Conservation (phyloP, 2,888 invertebrate genomes). For the Lissonota sp. region DNA sequence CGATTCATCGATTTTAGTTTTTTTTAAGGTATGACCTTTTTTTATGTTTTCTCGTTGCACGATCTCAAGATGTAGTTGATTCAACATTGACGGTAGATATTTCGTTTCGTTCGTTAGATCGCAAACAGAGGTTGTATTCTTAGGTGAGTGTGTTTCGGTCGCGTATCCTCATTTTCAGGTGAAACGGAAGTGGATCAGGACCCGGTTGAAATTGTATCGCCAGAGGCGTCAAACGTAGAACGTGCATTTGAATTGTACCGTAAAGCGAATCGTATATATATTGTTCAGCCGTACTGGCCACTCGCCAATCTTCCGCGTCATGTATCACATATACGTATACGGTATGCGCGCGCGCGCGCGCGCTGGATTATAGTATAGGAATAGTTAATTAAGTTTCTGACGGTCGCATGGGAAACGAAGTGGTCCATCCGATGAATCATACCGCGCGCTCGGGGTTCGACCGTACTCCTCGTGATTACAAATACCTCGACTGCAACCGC, state of each 20-base stretch:
- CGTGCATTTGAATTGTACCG: constrained; percentile 38
- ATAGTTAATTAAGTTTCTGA: constrained; percentile 81
- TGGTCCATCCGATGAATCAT: constrained; percentile 75
- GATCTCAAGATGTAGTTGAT: too few species aligned
- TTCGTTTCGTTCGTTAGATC: too few species aligned
- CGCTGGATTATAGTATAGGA: constrained; percentile 74
- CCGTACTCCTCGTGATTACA: constrained; percentile 75
- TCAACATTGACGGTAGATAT: too few species aligned
- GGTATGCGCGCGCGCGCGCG: constrained; percentile 43
- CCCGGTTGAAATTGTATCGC: constrained; percentile 22
- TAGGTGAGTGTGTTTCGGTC: too few species aligned
- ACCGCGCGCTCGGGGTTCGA: constrained; percentile 66
- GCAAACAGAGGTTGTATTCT: too few species aligned
- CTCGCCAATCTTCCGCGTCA: constrained; percentile 5
- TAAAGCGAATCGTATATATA: constrained; percentile 27
- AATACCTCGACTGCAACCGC: constrained; percentile 68
- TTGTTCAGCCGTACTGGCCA: constrained; percentile 29
- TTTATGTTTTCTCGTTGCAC: too few species aligned
- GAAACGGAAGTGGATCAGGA: neutral
- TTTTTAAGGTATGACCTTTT: too few species aligned
- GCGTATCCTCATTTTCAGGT: too few species aligned
- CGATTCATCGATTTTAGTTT: too few species aligned
- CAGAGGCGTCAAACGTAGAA: constrained; percentile 30
- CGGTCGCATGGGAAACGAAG: constrained; percentile 74
- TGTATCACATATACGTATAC: neutral